Evolutionary conservation across 1,140 invertebrate genomes (phyloP).

Genomic region (Psilanteris sp.): DNA sequence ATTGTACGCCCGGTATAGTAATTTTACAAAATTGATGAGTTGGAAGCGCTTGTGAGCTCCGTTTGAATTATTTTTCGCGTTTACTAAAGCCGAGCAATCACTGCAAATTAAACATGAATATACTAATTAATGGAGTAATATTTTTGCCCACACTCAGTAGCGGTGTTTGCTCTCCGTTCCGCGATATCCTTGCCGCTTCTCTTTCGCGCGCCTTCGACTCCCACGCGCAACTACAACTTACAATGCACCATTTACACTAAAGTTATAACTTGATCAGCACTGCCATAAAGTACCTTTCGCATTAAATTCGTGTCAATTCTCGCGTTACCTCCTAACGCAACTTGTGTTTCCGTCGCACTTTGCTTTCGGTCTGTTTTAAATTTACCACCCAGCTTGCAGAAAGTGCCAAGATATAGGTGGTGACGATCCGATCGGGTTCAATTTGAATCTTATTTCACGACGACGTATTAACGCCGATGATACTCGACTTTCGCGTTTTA

Average conservation of each 20-base stretch:
- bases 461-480: no score
- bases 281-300: conserved; percentile 58
- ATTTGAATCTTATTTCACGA: no score
- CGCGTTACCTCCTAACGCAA: conserved; percentile 52
- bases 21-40: conserved; percentile 34
- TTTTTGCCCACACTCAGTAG: conserved; percentile 39
- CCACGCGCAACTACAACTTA: conserved; percentile 55
- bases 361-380: conserved; percentile 45
- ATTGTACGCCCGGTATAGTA: conserved; percentile 15
- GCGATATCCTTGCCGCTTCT: conserved; percentile 44
- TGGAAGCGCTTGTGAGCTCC: conserved; percentile 19
- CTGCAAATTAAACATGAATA: conserved; percentile 55
- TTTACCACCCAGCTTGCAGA: conserved; percentile 24
- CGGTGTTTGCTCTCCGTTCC: conserved; percentile 27
- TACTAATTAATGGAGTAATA: conserved; percentile 52
- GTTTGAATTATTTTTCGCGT: conserved; percentile 35
- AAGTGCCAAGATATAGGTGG: conserved; percentile 1
- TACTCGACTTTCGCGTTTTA: no score
- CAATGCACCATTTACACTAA: conserved; percentile 62
- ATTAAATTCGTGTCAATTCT: conserved; percentile 61
- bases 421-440: no score
- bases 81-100: conserved; percentile 29
- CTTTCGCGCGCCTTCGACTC: conserved; percentile 39
- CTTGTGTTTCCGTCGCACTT: conserved; percentile 29
- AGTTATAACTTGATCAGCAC: conserved; percentile 61